Evolutionary conservation across 1,140 invertebrate genomes (phyloP), one percentile per base, ranked within the genome.

Genomic region (Streblospio benedicti): DNA sequence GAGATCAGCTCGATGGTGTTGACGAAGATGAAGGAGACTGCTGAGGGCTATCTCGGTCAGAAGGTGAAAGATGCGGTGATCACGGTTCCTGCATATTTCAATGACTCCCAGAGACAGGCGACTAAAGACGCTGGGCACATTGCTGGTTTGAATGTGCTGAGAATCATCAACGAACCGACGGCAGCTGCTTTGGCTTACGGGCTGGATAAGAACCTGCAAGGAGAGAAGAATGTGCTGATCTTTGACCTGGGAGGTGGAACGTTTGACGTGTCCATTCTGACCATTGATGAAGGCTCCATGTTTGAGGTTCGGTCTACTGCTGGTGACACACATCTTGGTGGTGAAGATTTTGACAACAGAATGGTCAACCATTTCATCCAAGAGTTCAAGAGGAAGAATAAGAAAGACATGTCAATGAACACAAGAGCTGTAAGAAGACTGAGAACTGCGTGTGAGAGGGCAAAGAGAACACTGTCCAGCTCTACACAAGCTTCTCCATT

Each of bases 261-360:
- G 66, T 97, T 97, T 74, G 93, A 97, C 81, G 92, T 97, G 6
- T 95, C 92, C 31, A 91, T 97, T 71, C 80, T 97, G 61, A 92
- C 90, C 62, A 95, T 96, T 76, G 91, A 93, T 73, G 91, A 95
- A 77, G 93, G 93, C 68, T 38, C 35, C 9, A 30, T 61, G 20
- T 61, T 61, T 35, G 93, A 97, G 79, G 93, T 97, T 12, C 94
- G 93, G 77, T 91, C 93, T 9, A 97, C 93, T 18, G 91, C 92
- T 70, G 94, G 94, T 67, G 93, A 98, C 75, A 98, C 95, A 64
- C 93, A 97, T 76, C 83, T 98, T 76, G 95, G 95, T 72, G 95
- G 95, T 64, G 93, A 97, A 81, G 95, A 98, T 80, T 98, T 98
- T 91, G 96, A 99, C 76, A 97, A 93, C 74, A 82, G 93, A 44